A percentile compares a stretch with the other conserved stretches of the same genome.
Evolutionary conservation across 2,797 vertebrate genomes (phyloP).

Genomic region (Sternarchorhynchus goeldii): DNA sequence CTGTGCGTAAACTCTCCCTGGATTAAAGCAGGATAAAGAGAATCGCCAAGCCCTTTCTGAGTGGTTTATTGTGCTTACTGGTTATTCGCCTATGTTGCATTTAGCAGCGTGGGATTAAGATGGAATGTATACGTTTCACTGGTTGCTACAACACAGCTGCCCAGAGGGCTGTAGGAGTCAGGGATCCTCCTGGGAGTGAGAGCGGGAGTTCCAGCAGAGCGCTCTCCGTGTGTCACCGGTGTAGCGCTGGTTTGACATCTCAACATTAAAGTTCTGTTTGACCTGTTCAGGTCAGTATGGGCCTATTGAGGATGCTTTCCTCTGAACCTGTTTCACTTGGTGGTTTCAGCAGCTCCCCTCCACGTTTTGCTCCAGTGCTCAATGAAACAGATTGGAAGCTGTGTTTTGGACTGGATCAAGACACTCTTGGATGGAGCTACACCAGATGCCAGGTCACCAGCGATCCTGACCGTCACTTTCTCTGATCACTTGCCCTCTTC

Average conservation of each 20-base stretch:
- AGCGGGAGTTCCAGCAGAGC: constrained; percentile 23
- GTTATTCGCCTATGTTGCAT: constrained; percentile 43
- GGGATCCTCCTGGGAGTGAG: constrained; percentile 16
- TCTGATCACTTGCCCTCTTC: not conserved
- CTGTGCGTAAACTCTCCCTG: constrained; percentile 53
- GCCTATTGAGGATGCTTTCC: not conserved
- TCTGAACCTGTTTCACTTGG: not conserved
- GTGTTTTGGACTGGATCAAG: not conserved
- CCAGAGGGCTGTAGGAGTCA: constrained; percentile 20
- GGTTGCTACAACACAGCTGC: constrained; percentile 48
- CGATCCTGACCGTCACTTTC: not conserved
- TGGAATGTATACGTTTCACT: constrained; percentile 54
- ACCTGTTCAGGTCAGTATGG: not conserved
- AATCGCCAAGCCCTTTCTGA: constrained; percentile 43
- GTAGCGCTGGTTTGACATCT: no score
- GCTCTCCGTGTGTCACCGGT: no score
- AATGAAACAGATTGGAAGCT: not conserved
- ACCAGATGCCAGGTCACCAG: not conserved
- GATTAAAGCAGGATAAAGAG: constrained; percentile 54
- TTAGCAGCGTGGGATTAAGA: constrained; percentile 48
- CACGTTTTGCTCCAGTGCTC: no score
- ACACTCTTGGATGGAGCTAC: not conserved
- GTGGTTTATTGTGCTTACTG: constrained; percentile 49
- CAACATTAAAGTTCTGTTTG: no score
- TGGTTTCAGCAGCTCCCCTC: not conserved